Evolutionary conservation across 2,888 invertebrate genomes (phyloP).

Genomic region (Drosophila phalerata): DNA sequence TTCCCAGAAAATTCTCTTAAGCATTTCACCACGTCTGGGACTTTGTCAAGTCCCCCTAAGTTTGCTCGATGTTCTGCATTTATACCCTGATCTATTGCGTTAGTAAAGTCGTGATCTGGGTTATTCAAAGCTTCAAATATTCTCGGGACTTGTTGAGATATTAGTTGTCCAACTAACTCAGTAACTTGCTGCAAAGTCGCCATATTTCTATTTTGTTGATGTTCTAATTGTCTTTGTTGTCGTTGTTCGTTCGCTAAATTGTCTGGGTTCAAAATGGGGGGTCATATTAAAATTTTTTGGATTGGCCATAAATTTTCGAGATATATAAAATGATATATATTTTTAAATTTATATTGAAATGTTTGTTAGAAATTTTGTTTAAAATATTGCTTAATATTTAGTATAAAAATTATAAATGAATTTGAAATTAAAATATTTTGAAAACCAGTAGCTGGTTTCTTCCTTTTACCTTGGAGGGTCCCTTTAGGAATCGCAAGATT

Average conservation of each 20-base stretch:
- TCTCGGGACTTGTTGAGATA: neutral
- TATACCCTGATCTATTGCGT: neutral
- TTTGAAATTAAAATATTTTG: neutral
- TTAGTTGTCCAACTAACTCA: neutral
- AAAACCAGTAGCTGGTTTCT: constrained; percentile 9
- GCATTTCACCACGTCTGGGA: neutral
- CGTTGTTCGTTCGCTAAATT: neutral
- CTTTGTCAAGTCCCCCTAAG: neutral
- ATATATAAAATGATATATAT: too few species aligned
- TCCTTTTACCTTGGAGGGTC: constrained; percentile 6
- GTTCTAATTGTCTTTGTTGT: neutral
- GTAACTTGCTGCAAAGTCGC: too few species aligned
- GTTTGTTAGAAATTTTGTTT: neutral
- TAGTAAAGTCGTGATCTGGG: neutral
- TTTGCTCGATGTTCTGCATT: neutral
- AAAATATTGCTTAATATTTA: neutral
- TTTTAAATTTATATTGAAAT: neutral
- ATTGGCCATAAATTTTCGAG: neutral
- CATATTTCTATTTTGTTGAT: constrained; percentile 2
- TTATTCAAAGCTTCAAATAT: neutral
- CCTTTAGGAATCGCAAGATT: neutral
- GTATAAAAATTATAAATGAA: neutral
- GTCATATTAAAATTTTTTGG: neutral
- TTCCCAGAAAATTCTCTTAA: neutral
- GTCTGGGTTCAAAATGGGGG: neutral